Evolutionary conservation across 2,113 vertebrate genomes (phyloP).

Genomic region (Empidonax alnorum): DNA sequence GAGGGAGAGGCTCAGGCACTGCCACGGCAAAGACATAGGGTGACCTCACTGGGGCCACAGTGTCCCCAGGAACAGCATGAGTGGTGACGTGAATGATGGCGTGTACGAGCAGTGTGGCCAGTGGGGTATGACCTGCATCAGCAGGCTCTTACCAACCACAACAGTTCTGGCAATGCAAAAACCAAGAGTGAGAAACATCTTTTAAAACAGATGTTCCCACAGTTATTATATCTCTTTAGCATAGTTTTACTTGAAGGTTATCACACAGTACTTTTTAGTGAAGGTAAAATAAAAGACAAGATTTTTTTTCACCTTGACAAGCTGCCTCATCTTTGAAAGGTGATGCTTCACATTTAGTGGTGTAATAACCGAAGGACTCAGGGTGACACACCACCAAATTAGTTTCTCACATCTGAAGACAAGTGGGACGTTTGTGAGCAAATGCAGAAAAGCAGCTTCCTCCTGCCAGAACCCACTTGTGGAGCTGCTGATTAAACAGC

Average conservation of each 20-base stretch:
- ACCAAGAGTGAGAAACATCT: neutral
- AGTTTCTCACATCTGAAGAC: neutral
- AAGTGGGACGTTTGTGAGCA: neutral
- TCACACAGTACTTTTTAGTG: neutral
- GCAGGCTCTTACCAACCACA: neutral
- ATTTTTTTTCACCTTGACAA: neutral
- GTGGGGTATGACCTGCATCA: too few relatives aligned
- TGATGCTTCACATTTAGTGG: neutral
- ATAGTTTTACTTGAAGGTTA: neutral
- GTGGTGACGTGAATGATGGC: neutral
- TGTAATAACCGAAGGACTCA: neutral
- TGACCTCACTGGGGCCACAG: neutral
- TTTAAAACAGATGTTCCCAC: neutral
- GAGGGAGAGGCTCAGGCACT: neutral
- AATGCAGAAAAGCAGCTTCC: neutral
- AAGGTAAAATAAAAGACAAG: neutral
- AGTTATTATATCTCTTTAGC: neutral
- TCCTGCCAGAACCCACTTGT: neutral
- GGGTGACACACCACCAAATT: neutral
- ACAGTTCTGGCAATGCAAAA: neutral
- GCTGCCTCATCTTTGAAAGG: neutral
- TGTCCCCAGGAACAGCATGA: neutral
- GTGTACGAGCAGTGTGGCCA: accelerated
- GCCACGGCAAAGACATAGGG: accelerated
- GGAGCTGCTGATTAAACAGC: neutral